Percentiles rank a stretch among this genome's conserved stretches.
phyloP scores from a whole-genome alignment of 2,888 invertebrate species.

The Pseudolycoriella hygida region DNA sequence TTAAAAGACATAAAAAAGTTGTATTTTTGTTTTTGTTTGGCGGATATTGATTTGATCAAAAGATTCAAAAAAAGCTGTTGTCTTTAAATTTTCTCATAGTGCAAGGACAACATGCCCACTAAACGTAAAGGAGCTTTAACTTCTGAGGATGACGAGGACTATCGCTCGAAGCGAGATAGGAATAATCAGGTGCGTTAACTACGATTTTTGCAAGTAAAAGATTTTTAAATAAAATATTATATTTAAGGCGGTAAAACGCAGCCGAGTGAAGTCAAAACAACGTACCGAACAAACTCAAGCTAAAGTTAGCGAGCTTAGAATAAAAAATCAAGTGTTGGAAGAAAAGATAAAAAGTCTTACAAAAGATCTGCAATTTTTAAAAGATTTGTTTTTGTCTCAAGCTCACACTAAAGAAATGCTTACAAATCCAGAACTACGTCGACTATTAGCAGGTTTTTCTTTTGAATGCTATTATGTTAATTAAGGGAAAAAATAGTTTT shows the following conservation, averaged over 20 bases:
- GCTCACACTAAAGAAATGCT: conserved; percentile 46
- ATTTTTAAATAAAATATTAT: too few relatives aligned
- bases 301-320: conserved; percentile 53
- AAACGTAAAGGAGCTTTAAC: too few relatives aligned
- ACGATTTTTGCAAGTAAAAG: too few relatives aligned
- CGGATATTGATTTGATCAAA: too few relatives aligned
- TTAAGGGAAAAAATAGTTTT: too few relatives aligned
- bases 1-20: too few relatives aligned
- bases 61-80: too few relatives aligned
- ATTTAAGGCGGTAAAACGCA: conserved; percentile 75
- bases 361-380: conserved; percentile 61
- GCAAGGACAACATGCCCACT: too few relatives aligned
- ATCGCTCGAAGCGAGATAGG: conserved; percentile 52
- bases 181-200: conserved; percentile 59
- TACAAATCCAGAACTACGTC: conserved; percentile 37
- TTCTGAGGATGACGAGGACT: conserved; percentile 28
- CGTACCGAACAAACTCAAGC: conserved; percentile 60
- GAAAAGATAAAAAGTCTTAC: conserved; percentile 67
- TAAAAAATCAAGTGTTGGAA: conserved; percentile 62
- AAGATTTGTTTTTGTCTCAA: conserved; percentile 64
- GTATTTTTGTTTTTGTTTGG: too few relatives aligned
- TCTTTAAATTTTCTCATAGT: too few relatives aligned
- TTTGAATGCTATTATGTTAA: too few relatives aligned
- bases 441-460: conserved; percentile 37
- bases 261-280: conserved; percentile 59